Base-by-base conservation (phyloP, 2,888 invertebrate species). In the Ichneumoninae sp. region DNA sequence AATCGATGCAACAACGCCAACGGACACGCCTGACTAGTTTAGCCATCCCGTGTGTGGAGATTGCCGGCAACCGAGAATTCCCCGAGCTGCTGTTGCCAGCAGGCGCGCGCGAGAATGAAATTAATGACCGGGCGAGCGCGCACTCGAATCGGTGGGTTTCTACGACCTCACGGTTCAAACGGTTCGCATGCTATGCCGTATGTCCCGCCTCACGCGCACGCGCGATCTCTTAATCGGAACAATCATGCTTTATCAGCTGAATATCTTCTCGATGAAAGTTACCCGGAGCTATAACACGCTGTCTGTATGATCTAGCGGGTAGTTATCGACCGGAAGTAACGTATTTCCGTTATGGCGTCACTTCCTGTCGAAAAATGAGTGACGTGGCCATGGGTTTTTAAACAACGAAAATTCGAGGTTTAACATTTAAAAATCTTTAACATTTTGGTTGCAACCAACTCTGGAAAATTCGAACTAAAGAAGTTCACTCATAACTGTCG, bases 81-180 rank as follows among this genome's bases (percentile, higher is more conserved):
- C 60, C 16, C 78, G 81, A 69, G 74, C 75, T 60, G 63, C 54
- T 75, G 66, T 66, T 71, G 78, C 36, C 74, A 66, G 36, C 69
- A 50, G 77, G 36, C 71, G 79, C 83, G 85, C 76, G 81, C 83
- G 84, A 85, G 85, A 87, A 88, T 87, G 83, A 87, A 88, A 88
- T 87, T 88, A 88, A 87, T 87, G 86, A 87, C 88, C 87, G 83
- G 77, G 81, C 85, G 81, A 85, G 83, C 84, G 84, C 71, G 81
- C 83, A 85, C 78, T 77, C 77, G 70, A 76, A 77, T 65, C 70
- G 79, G 75, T 78, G 81, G 70, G 57, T 76, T 70, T 80, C 85
- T 79, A 50, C 80, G 54, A 82, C 80, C 80, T 76, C 76, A 76
- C 76, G 52, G 66, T 66, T 76, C 66, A 54, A 76, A 76, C 76